These are phyloP conservation scores for Chaitophorus viminalis DNA, from an alignment of 2,888 invertebrate genomes.

Conservation along the genomic window DNA sequence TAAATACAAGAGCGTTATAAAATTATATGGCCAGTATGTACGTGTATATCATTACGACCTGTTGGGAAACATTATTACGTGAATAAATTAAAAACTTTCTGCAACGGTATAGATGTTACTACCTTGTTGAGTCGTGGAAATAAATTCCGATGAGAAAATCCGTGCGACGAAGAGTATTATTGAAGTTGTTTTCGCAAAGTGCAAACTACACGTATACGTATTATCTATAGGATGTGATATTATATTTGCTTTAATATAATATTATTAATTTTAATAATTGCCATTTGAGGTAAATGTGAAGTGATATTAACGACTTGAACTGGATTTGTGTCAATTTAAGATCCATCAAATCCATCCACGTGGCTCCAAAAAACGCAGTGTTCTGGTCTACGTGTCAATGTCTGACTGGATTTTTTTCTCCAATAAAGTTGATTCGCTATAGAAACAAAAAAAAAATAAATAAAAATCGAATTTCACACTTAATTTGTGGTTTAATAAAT, in stretches of 20 bases:
- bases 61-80: neutral
- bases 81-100: neutral
- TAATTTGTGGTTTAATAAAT: conserved; percentile 8
- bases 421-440: neutral
- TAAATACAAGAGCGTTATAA: neutral
- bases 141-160: neutral
- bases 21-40: neutral
- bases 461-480: conserved; percentile 4
- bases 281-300: too few relatives aligned
- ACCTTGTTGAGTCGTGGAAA: neutral
- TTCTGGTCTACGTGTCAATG: neutral
- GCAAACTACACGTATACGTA: too few relatives aligned
- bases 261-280: too few relatives aligned
- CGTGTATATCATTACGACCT: neutral
- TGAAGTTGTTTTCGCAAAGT: too few relatives aligned
- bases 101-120: neutral
- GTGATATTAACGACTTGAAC: too few relatives aligned
- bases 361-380: too few relatives aligned
- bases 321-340: neutral
- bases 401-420: neutral
- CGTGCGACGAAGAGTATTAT: neutral
- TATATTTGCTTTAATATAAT: too few relatives aligned
- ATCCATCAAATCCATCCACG: neutral
- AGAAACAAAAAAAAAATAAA: neutral
- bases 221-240: too few relatives aligned